phyloP scores from a whole-genome alignment of 1,140 invertebrate genomes.

The Bombus sibiricus region DNA sequence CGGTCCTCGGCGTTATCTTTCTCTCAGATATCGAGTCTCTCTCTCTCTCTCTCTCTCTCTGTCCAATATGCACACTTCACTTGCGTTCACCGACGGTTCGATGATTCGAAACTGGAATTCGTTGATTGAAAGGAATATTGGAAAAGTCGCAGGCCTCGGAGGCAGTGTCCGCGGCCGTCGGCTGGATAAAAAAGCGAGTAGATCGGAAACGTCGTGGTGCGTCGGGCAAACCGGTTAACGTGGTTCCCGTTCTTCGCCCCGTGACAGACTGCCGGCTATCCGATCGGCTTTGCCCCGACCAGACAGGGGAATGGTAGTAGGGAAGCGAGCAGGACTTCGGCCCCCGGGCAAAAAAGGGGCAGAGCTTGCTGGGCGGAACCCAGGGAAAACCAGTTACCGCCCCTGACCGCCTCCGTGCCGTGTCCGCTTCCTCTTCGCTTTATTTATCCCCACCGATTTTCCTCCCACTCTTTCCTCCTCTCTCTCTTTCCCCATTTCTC shows the following conservation, averaged over 20 bases:
- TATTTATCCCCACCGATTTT: constrained; percentile 61
- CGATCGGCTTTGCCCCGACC: constrained; percentile 70
- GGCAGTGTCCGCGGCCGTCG: constrained; percentile 29
- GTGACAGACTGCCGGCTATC: constrained; percentile 81
- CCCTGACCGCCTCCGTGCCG: constrained; percentile 73
- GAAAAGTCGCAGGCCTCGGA: no score
- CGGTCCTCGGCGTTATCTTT: background rate
- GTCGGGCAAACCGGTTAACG: constrained; percentile 77
- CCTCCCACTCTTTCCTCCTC: constrained; percentile 28
- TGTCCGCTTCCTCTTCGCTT: constrained; percentile 56
- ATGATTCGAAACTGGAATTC: background rate
- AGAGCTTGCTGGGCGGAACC: constrained; percentile 72
- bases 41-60: background rate
- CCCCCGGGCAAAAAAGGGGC: constrained; percentile 79
- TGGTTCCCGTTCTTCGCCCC: constrained; percentile 82
- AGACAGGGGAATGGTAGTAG: constrained; percentile 64
- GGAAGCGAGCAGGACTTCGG: constrained; percentile 56
- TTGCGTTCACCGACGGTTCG: background rate
- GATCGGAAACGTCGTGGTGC: constrained; percentile 56
- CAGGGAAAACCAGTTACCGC: constrained; percentile 73
- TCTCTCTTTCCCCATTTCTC: background rate
- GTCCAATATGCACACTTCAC: background rate
- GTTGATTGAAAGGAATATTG: background rate
- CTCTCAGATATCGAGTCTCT: background rate
- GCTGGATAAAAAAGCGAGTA: constrained; percentile 51